Evolutionary conservation across 2,888 invertebrate species (phyloP).

Genomic region (Ariolimax columbianus): DNA sequence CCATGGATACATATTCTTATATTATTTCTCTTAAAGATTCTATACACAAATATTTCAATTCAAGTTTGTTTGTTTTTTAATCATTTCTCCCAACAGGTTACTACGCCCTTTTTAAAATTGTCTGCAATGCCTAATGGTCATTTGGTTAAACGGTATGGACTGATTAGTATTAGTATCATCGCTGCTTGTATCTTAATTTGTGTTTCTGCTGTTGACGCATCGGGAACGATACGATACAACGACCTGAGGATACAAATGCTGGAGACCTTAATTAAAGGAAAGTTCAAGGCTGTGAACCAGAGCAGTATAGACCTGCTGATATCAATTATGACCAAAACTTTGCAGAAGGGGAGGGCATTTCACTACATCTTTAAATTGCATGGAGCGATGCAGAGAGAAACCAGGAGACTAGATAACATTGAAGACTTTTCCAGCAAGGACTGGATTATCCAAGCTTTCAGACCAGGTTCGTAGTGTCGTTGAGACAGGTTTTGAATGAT

Average conservation of each 20-base stretch:
- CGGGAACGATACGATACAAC: neutral
- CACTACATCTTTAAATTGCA: conserved; percentile 7
- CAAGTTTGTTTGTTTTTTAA: too few species aligned
- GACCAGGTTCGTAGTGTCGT: conserved; percentile 17
- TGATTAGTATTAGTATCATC: neutral
- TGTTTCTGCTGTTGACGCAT: too few species aligned
- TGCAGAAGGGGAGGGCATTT: neutral
- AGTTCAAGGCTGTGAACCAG: neutral
- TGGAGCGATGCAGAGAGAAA: neutral
- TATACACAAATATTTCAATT: too few species aligned
- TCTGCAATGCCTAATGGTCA: neutral
- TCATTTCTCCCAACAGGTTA: neutral
- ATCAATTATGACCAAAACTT: neutral
- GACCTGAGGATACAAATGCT: neutral
- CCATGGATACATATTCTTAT: too few species aligned
- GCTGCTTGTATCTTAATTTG: too few species aligned
- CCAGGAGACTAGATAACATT: neutral
- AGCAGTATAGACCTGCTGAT: neutral
- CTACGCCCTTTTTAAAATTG: neutral
- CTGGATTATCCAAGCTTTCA: conserved; percentile 18
- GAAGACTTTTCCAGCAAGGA: conserved; percentile 25
- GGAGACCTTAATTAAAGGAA: neutral
- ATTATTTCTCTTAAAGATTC: too few species aligned
- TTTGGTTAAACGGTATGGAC: neutral
- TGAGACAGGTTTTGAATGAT: neutral